Conservation (phyloP, 2,113 vertebrate genomes). For the Lanius ludovicianus region DNA sequence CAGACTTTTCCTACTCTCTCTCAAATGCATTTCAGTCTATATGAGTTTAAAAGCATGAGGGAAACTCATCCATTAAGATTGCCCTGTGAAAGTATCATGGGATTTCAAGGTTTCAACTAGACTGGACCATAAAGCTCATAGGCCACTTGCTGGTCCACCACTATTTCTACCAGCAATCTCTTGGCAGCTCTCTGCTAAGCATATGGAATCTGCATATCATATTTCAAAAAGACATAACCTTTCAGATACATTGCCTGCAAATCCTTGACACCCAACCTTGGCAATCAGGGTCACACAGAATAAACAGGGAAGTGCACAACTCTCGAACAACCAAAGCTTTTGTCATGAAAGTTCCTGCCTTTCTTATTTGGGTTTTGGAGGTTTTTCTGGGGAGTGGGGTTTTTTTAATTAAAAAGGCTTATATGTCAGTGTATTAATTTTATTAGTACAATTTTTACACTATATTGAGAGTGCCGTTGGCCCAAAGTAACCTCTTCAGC, state of each 20-base stretch:
- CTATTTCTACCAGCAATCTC: background rate
- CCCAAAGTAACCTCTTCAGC: background rate
- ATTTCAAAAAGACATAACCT: background rate
- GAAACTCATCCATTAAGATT: background rate
- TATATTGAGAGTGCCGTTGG: background rate
- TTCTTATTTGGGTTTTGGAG: background rate
- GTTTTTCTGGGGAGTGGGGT: background rate
- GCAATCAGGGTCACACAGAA: background rate
- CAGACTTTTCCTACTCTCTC: background rate
- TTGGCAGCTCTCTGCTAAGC: background rate
- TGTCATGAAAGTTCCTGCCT: background rate
- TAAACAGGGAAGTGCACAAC: background rate
- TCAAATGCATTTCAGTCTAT: background rate
- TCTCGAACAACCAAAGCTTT: background rate
- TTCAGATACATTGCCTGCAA: background rate
- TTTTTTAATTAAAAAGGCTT: rapidly evolving
- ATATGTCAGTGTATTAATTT: background rate
- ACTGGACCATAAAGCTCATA: background rate
- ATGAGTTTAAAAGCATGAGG: background rate
- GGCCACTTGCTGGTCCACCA: background rate
- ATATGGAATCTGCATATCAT: background rate
- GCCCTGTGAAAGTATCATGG: background rate
- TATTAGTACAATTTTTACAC: background rate
- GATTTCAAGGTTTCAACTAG: background rate
- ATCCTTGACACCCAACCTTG: background rate